Conservation (phyloP, 2,888 invertebrate species). For the Parnassius smintheus region DNA sequence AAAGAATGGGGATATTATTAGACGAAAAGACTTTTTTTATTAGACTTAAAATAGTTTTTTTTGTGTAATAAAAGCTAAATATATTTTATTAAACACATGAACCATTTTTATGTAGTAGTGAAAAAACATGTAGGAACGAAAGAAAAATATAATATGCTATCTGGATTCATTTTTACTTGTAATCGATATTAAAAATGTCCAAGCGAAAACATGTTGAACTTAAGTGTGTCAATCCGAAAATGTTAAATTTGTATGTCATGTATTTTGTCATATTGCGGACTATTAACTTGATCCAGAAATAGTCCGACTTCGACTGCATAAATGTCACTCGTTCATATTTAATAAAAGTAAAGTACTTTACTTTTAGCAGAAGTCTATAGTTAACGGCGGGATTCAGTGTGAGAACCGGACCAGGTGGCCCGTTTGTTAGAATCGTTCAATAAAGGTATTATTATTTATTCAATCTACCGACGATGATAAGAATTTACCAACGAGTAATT, state of each 20-base stretch:
- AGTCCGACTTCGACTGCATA: conserved; percentile 16
- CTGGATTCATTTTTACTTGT: too few relatives aligned
- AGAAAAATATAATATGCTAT: too few relatives aligned
- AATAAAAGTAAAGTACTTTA: conserved; percentile 30
- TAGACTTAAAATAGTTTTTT: too few relatives aligned
- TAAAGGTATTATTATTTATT: conserved; percentile 27
- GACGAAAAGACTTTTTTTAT: too few relatives aligned
- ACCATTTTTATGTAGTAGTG: too few relatives aligned
- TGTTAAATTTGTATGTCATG: conserved; percentile 17
- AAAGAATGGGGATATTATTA: too few relatives aligned
- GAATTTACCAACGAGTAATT: neutral
- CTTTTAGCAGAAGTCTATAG: conserved; percentile 27
- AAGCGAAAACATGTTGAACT: too few relatives aligned
- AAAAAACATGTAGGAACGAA: too few relatives aligned
- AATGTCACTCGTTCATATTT: conserved; percentile 29
- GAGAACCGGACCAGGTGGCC: conserved; percentile 45
- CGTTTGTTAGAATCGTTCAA: conserved; percentile 12
- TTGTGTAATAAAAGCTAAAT: too few relatives aligned
- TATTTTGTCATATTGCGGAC: conserved; percentile 17
- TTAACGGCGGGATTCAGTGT: conserved; percentile 40
- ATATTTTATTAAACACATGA: too few relatives aligned
- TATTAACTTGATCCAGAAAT: conserved; percentile 22
- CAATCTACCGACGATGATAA: conserved; percentile 15
- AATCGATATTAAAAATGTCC: too few relatives aligned
- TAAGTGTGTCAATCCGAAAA: neutral